Evolutionary conservation across 2,797 vertebrate genomes (phyloP).

Genomic region (Darevskia nairensis): DNA sequence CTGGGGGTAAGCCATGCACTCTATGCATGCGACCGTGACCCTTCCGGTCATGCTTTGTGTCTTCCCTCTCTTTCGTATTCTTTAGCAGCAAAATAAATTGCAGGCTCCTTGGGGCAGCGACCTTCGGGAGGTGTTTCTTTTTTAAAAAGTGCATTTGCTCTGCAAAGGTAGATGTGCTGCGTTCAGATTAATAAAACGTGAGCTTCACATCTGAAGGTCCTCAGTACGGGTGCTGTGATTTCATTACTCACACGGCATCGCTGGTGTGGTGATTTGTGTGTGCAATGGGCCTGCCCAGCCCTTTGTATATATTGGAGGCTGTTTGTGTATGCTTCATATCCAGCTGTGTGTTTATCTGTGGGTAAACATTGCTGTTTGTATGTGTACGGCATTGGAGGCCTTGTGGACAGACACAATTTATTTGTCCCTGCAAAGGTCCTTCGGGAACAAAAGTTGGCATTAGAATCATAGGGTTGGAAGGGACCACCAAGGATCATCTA

Average conservation of each 20-base stretch:
- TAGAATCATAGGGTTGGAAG: no score
- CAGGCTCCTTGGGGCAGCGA: neutral
- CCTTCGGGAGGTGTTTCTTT: neutral
- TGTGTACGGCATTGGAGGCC: neutral
- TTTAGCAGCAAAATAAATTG: neutral
- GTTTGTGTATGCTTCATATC: neutral
- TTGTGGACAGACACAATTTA: neutral
- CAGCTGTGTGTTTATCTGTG: neutral
- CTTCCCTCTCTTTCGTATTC: neutral
- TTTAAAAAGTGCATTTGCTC: neutral
- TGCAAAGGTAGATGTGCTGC: neutral
- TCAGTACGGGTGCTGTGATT: neutral
- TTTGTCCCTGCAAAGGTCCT: neutral
- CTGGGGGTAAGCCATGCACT: no score
- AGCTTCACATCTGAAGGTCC: neutral
- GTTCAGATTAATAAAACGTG: no score
- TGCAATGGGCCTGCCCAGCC: neutral
- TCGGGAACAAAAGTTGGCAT: neutral
- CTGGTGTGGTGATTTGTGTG: no score
- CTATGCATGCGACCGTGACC: no score
- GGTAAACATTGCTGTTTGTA: neutral
- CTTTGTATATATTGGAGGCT: neutral
- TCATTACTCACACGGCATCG: neutral
- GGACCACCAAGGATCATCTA: no score
- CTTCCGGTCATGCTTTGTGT: no score